These are phyloP conservation scores for Platypus cylindrus DNA, from an alignment of 2,888 invertebrate species.

Conservation along the genomic window DNA sequence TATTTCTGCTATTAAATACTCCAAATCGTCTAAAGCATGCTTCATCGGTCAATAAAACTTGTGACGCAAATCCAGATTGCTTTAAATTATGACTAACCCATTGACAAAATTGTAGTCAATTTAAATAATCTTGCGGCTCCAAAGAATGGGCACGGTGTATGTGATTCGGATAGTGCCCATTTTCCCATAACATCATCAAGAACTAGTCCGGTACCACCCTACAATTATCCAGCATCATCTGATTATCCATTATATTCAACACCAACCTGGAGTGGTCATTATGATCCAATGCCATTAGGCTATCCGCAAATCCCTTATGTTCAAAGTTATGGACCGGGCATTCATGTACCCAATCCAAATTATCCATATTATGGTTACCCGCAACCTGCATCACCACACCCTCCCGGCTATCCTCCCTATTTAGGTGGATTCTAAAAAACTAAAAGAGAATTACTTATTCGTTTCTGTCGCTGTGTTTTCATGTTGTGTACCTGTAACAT, in stretches of 20 bases:
- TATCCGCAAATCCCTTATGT: conserved; percentile 33
- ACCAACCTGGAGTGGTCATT: conserved; percentile 34
- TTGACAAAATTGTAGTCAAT: too few species aligned
- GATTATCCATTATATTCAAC: conserved; percentile 34
- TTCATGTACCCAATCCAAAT: conserved; percentile 57
- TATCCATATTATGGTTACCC: conserved; percentile 47
- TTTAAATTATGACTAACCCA: too few species aligned
- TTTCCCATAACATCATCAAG: conserved; percentile 33
- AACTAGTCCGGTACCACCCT: conserved; percentile 32
- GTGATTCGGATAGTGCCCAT: too few species aligned
- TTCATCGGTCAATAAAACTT: too few species aligned
- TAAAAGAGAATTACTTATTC: too few species aligned
- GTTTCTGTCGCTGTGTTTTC: conserved; percentile 38
- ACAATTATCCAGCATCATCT: conserved; percentile 29
- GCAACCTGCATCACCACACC: conserved; percentile 33
- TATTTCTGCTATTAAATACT: too few species aligned
- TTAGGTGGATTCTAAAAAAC: conserved; percentile 37
- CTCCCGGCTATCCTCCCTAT: conserved; percentile 35
- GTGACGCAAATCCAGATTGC: too few species aligned
- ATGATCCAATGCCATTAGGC: conserved; percentile 37
- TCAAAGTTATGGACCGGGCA: conserved; percentile 38
- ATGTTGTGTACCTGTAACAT: conserved; percentile 40
- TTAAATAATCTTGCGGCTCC: too few species aligned
- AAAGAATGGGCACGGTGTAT: too few species aligned
- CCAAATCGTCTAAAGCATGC: too few species aligned